Evolutionary conservation across 2,888 invertebrate species (phyloP).

Genomic region (Spialia ferax): DNA sequence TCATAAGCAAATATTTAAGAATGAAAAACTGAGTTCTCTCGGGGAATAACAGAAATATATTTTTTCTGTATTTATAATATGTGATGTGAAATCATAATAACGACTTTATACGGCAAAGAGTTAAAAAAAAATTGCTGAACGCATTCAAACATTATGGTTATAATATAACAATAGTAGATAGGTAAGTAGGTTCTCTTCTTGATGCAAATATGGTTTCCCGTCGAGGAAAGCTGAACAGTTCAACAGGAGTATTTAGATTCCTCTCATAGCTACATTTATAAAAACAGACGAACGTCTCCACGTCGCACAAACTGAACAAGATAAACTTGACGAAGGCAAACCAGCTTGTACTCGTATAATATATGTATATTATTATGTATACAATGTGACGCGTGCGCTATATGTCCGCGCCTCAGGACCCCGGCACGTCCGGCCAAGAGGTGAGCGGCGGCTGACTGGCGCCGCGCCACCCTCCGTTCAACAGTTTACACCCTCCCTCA

Average conservation of each 20-base stretch:
- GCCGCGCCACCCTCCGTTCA: constrained; percentile 71
- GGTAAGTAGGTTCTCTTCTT: not conserved
- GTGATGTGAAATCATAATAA: too few relatives aligned
- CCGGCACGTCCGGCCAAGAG: constrained; percentile 59
- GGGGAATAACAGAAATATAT: too few relatives aligned
- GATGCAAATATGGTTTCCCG: not conserved
- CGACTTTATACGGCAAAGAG: too few relatives aligned
- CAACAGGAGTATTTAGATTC: not conserved
- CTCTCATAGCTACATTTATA: not conserved
- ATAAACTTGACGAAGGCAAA: constrained; percentile 25
- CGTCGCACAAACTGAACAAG: not conserved
- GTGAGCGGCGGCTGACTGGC: constrained; percentile 77
- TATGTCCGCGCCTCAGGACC: constrained; percentile 40
- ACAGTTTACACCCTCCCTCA: constrained; percentile 81
- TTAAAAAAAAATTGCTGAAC: not conserved
- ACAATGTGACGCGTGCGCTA: constrained; percentile 46
- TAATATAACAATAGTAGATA: not conserved
- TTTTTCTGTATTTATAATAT: too few relatives aligned
- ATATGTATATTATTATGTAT: not conserved
- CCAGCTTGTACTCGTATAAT: constrained; percentile 6
- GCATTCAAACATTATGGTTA: too few relatives aligned
- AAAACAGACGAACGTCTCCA: not conserved
- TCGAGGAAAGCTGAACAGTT: not conserved
- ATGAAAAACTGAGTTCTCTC: too few relatives aligned
- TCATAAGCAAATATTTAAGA: too few relatives aligned